A percentile compares a stretch with the other conserved stretches of the same genome.
Evolutionary conservation across 2,888 invertebrate genomes (phyloP).

Genomic region (Colletes collaris): DNA sequence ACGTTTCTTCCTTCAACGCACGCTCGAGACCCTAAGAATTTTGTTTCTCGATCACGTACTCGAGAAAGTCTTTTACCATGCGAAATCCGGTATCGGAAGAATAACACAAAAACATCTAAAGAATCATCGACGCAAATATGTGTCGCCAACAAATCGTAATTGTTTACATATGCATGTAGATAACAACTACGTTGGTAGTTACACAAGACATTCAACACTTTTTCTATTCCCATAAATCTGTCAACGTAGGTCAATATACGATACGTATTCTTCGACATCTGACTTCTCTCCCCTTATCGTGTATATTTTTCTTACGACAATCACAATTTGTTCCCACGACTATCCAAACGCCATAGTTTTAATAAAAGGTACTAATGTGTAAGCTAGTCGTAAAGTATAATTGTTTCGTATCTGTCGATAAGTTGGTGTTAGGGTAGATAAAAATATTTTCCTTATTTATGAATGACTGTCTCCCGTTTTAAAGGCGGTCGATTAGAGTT

Average conservation of each 20-base stretch:
- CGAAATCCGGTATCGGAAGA: not conserved
- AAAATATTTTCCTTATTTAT: too few species aligned
- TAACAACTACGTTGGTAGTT: not conserved
- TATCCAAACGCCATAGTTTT: too few species aligned
- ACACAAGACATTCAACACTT: not conserved
- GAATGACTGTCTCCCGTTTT: too few species aligned
- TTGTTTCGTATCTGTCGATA: too few species aligned
- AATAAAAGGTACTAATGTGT: too few species aligned
- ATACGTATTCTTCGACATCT: not conserved
- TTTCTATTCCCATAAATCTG: not conserved
- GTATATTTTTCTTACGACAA: not conserved
- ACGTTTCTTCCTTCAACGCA: not conserved
- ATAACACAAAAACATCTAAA: not conserved
- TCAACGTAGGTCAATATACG: not conserved
- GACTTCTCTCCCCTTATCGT: not conserved
- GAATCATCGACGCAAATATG: too few species aligned
- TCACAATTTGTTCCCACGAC: too few species aligned
- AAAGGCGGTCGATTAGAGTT: too few species aligned
- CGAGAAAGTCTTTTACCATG: not conserved
- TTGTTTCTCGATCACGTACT: constrained; percentile 11
- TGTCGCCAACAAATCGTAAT: not conserved
- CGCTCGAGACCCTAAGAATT: not conserved
- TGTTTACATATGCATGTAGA: not conserved
- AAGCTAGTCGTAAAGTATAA: too few species aligned
- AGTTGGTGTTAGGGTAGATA: too few species aligned